Evolutionary conservation across 2,797 vertebrate genomes (phyloP), one percentile per base, ranked within the genome.

Genomic region (Martes flavigula): DNA sequence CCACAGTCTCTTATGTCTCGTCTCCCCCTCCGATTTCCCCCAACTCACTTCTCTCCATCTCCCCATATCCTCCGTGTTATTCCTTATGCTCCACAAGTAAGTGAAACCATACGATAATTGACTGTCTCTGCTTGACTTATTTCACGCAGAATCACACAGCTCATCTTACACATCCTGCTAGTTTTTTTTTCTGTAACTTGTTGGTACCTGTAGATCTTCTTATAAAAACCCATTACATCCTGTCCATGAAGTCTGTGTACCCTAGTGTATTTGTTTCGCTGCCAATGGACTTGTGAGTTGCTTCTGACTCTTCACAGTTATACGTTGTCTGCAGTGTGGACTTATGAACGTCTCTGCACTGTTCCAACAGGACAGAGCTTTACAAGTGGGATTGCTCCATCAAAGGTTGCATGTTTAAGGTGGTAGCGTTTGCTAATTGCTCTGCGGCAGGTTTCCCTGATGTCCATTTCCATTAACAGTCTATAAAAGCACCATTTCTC

Each of bases 291-390:
- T 77, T 66, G 20, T 20, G 35, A 77, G 35, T 92, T 81, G 51
- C 25, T 84, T 91, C 30, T 56, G 56, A 64, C 62, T 91, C 72
- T 94, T 94, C 58, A 64, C 2, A 3, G 4, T 83, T 54, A 17
- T 7, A 35, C 0, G 0, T 2, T 70, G 2, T 82, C 43, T 70
- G 18, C 83, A 75, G 0, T 2, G 10, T 62, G 38, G 35, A 15
- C 43, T 73, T 56, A 13, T 23, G 72, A 54, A 25, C 2, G 18
- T 62, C 77, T 64, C 58, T 46, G 43, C 30, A 3, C 2, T 1
- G 20, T 4, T 40, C 51, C 35, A 62, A 1, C 20, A 40, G 62
- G 48, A 75, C 11, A 43, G 35, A 85, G 14, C 4, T 5, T 32
- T n/a, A 9, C 27, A 58, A n/a, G 56, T 13, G 23, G 54, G n/a